phyloP scores from a whole-genome alignment of 2,113 vertebrate species.

The Andinoacara biseriatus region DNA sequence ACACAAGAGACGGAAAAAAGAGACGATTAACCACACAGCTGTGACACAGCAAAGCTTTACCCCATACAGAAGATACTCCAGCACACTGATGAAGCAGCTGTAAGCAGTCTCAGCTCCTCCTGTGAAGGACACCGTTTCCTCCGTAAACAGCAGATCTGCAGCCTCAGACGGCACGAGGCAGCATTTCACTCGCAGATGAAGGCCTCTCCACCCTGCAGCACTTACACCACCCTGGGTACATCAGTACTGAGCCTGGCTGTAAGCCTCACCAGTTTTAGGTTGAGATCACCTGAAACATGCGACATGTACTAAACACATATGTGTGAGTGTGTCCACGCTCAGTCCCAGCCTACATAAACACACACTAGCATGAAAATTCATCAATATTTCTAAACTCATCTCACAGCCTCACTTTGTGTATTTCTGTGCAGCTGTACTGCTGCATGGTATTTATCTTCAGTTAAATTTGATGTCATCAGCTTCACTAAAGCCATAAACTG shows the following conservation, averaged over 20 bases:
- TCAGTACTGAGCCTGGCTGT: slow-evolving; percentile 33
- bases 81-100: neutral
- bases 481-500: neutral
- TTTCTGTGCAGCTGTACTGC: neutral
- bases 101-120: neutral
- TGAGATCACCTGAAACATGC: neutral
- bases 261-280: too few species aligned
- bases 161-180: neutral
- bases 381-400: slow-evolving; percentile 15
- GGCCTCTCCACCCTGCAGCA: neutral
- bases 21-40: neutral
- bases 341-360: neutral
- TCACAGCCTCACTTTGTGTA: neutral
- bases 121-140: neutral
- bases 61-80: neutral
- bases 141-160: neutral
- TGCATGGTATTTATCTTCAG: neutral
- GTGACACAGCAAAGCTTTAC: neutral
- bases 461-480: neutral
- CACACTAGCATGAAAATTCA: neutral
- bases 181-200: slow-evolving; percentile 10
- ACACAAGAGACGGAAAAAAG: slow-evolving; percentile 8
- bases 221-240: slow-evolving; percentile 1
- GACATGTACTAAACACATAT: neutral
- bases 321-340: neutral